Base-by-base conservation (phyloP, 1,140 invertebrate species). In the Colletes gigas region DNA sequence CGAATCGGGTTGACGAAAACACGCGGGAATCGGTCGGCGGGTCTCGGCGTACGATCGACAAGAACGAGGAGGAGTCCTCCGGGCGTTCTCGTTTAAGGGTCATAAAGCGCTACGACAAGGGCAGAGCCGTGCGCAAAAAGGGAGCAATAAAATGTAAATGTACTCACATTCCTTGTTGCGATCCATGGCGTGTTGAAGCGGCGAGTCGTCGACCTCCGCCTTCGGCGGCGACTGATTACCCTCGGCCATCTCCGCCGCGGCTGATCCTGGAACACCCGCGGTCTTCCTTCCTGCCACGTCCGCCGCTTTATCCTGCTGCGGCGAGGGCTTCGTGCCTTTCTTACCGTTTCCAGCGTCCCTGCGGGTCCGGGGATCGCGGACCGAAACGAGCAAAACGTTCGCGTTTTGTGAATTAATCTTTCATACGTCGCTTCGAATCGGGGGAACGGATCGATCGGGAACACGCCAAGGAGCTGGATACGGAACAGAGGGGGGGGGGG, bases 91-190 rank as follows among this genome's bases (percentile, higher is more conserved):
- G 77, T 72, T 73, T 65, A 65, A 73, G 77, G 77, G 77, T 79
- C 79, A 30, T 81, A 81, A 81, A 81, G 55, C 55, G 55, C 30
- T 50, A 65, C 50, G 79, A 77, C 79, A 75, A 39, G 60, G 63
- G 77, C 44, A 1, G 52, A 15, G 47, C 7, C 54, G 47, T 15
- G 19, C 9, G 68, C 60, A 74, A 83, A 62, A 59, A 74, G 52
- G 30, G 41, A 75, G 78, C 78, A 80, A 80, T 80, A 57, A 74
- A 82, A 77, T 81, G 66, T 39, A 74, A 83, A 62, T 84, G 76
- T 81, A 93, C 92, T 98, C 93, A 99, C 98, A 99, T 96, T 99
- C 98, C 95, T 99, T 99, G 93, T 99, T 99, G 91, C 98, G 98
- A 93, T 98, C 98, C 96, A 99, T 98, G 89, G 97, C 95, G 88